Evolutionary conservation across 1,140 invertebrate genomes (phyloP).

Genomic region (Dendrolimus kikuchii): DNA sequence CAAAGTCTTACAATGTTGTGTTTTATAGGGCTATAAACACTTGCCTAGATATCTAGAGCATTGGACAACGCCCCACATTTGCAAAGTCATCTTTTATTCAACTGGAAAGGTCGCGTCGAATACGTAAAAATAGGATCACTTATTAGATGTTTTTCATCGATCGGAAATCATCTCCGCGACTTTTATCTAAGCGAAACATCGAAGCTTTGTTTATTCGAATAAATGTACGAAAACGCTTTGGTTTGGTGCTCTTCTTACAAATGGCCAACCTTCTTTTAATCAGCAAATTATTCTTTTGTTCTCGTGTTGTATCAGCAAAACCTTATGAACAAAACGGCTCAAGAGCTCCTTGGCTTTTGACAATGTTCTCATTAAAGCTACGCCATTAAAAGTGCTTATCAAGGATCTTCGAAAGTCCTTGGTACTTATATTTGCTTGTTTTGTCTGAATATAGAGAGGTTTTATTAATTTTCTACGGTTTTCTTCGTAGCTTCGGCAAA

Average conservation of each 20-base stretch:
- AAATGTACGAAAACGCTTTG: neutral
- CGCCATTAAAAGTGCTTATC: too few species aligned
- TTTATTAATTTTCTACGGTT: too few species aligned
- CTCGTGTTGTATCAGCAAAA: conserved; percentile 3
- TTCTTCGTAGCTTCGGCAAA: too few species aligned
- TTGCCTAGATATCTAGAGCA: too few species aligned
- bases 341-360: conserved; percentile 6
- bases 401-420: too few species aligned
- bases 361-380: conserved; percentile 9
- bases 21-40: neutral
- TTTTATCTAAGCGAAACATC: neutral
- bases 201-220: conserved; percentile 2
- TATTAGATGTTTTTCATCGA: conserved; percentile 7
- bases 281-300: conserved; percentile 5
- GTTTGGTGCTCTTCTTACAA: neutral
- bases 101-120: conserved; percentile 9
- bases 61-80: conserved; percentile 14
- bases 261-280: neutral
- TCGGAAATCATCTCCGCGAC: neutral
- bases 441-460: too few species aligned
- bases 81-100: conserved; percentile 31
- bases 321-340: conserved; percentile 5
- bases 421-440: too few species aligned
- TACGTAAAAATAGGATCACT: conserved; percentile 20
- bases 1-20: neutral